phyloP scores from a whole-genome alignment of 1,140 invertebrate genomes.

The Plectus sambesii region DNA sequence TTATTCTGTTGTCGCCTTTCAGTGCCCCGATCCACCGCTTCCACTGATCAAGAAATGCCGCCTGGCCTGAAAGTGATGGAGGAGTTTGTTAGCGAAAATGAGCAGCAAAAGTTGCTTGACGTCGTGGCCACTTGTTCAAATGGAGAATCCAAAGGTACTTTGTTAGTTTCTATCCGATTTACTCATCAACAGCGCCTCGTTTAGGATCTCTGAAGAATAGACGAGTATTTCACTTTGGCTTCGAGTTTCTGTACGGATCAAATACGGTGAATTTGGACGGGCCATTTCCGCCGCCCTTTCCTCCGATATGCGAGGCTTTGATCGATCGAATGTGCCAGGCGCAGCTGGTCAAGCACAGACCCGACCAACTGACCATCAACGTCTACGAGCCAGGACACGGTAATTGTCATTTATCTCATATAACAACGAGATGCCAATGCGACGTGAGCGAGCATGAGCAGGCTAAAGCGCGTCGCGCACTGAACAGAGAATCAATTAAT shows the following conservation, averaged over 20 bases:
- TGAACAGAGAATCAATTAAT: too few species aligned
- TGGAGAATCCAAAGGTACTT: too few species aligned
- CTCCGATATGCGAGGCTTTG: conserved; percentile 58
- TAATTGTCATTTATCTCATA: conserved; percentile 42
- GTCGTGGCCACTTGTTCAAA: too few species aligned
- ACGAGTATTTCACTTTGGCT: conserved; percentile 81
- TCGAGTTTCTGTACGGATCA: conserved; percentile 74
- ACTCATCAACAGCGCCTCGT: conserved; percentile 1
- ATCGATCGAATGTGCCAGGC: conserved; percentile 54
- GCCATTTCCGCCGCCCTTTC: conserved; percentile 59
- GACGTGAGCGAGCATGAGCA: too few species aligned
- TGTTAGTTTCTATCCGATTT: background rate
- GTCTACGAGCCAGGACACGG: conserved; percentile 79
- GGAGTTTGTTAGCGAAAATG: too few species aligned
- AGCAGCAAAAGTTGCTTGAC: too few species aligned
- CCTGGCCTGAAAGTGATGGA: too few species aligned
- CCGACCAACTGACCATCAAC: conserved; percentile 87
- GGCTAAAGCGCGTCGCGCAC: too few species aligned
- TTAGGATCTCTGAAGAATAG: conserved; percentile 61
- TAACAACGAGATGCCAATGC: conserved; percentile 8
- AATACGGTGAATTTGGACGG: conserved; percentile 69
- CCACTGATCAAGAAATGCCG: too few species aligned
- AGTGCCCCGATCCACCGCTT: too few species aligned
- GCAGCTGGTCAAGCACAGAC: conserved; percentile 49
- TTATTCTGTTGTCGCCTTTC: too few species aligned